These are phyloP conservation scores for Leptosomus discolor DNA, from an alignment of 2,113 vertebrate species.

Conservation along the genomic window DNA sequence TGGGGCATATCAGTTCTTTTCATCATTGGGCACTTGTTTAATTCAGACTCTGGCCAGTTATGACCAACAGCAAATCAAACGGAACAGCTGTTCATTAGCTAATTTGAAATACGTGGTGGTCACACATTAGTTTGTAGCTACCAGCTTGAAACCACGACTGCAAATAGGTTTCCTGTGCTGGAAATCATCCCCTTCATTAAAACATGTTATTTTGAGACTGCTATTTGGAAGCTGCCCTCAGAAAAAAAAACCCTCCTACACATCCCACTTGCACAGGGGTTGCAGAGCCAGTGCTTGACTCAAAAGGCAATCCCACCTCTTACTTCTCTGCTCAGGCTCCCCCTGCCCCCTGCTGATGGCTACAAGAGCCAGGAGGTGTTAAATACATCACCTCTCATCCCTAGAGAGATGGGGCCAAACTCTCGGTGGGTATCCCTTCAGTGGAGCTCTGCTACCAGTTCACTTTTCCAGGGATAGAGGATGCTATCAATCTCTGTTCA, in stretches of 20 bases:
- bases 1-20: neutral
- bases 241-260: neutral
- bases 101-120: neutral
- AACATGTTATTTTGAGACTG: neutral
- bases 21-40: neutral
- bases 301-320: neutral
- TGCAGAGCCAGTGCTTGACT: neutral
- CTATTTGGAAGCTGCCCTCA: neutral
- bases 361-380: neutral
- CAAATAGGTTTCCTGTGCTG: neutral
- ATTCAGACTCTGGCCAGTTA: neutral
- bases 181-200: neutral
- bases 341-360: neutral
- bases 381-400: neutral
- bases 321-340: neutral
- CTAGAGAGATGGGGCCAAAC: neutral
- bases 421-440: neutral
- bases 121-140: neutral
- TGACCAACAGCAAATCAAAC: neutral
- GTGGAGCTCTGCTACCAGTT: neutral
- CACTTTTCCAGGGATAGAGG: neutral
- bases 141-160: neutral
- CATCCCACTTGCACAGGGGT: neutral
- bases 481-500: neutral
- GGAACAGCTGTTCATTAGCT: neutral